Base-by-base conservation (phyloP, 2,888 invertebrate genomes). In the Eupithecia vulgata region DNA sequence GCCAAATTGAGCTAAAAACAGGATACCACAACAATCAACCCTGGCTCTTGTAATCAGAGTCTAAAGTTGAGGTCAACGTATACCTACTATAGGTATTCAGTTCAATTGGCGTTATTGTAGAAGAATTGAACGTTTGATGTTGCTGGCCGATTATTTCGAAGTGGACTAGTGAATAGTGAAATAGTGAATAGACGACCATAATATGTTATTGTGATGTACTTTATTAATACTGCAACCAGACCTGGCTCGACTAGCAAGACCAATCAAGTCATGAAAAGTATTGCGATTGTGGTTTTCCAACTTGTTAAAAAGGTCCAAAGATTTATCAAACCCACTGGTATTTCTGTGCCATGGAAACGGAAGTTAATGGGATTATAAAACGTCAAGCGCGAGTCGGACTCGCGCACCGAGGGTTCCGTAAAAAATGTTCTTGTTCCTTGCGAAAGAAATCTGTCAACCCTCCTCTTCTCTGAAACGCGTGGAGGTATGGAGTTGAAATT, bases 51-150 rank as follows among this genome's bases (percentile, higher is more conserved):
- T n/a, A 25, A 40, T 37, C n/a, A 65, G 65, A 65, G 65, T 65
- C 21, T 40, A 65, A 21, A 37, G 5, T 65, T 25, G 40, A 35
- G 62, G 25, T 62, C 34, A 13, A 34, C 12, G 17, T 34, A 0
- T 30, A 15, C 15, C 15, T 34, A 61, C 25, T 40, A 21, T 64
- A 21, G 64, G 1, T 40, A 40, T 65, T 40, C 21, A 13, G 65
- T 65, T 40, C 65, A 65, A 65, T 65, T 65, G 65, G 25, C 37
- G 65, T 40, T 21, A 40, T 65, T 65, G 65, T 65, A n/a, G 21
- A 40, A 37, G 13, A 65, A 65, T 64, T 65, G 65, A 21, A 17
- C 37, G 37, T 21, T 3, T 37, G 21, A 21, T 37, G 40, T 21
- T 21, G 65, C 40, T 42, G 40, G 40, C 21, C 65, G 21, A 65